phyloP scores from a whole-genome alignment of 1,140 invertebrate genomes.

The Halictus rubicundus region DNA sequence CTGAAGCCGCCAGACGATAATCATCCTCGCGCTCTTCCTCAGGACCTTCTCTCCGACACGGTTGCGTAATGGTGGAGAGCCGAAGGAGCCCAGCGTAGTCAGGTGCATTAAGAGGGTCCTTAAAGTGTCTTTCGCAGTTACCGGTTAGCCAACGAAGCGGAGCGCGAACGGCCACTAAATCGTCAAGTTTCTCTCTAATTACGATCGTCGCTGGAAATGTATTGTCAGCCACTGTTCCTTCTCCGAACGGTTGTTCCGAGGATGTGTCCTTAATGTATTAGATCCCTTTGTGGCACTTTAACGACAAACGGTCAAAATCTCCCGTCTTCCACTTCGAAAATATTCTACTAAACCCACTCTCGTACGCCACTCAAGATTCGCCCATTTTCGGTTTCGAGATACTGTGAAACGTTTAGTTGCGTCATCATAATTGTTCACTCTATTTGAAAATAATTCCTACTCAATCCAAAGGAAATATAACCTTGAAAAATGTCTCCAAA shows the following conservation, averaged over 20 bases:
- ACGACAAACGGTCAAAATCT: no score
- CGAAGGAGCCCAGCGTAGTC: slow-evolving; percentile 30
- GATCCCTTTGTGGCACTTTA: slow-evolving; percentile 4
- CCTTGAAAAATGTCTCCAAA: no score
- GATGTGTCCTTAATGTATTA: not conserved
- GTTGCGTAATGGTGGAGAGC: slow-evolving; percentile 40
- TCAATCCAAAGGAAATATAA: no score
- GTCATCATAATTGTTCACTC: no score
- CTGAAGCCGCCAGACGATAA: slow-evolving; percentile 7
- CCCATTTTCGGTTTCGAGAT: no score
- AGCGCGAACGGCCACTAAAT: slow-evolving; percentile 56
- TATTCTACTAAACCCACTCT: no score
- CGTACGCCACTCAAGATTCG: no score
- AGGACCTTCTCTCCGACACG: slow-evolving; percentile 15
- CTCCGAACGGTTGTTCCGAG: slow-evolving; percentile 5
- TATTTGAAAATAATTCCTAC: no score
- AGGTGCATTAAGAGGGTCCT: slow-evolving; percentile 60
- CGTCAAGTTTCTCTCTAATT: slow-evolving; percentile 63
- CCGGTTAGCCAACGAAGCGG: slow-evolving; percentile 46
- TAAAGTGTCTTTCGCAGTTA: slow-evolving; percentile 64
- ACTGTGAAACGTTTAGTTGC: no score
- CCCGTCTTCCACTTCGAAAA: no score
- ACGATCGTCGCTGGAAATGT: slow-evolving; percentile 47
- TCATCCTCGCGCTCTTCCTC: slow-evolving; percentile 15
- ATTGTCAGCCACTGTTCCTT: slow-evolving; percentile 35